Evolutionary conservation across 1,140 invertebrate species (phyloP).

Genomic region (Limonius californicus): DNA sequence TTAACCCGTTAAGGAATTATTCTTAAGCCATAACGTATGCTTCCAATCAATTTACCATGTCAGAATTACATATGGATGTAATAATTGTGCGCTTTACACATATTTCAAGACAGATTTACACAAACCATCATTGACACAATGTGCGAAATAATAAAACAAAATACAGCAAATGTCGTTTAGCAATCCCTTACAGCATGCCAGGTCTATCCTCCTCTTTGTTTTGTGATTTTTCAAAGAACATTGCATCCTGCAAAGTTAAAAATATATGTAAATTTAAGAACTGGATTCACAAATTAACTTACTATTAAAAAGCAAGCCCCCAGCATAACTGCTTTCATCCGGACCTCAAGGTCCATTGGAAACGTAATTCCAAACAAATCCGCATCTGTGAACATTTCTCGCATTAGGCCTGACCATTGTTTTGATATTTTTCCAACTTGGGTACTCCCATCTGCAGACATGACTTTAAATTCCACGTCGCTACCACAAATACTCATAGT

Average conservation of each 20-base stretch:
- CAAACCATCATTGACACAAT: no score
- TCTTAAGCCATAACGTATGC: no score
- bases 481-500: slow-evolving; percentile 75
- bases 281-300: slow-evolving; percentile 32
- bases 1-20: no score
- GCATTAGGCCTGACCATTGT: slow-evolving; percentile 55
- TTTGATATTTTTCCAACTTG: slow-evolving; percentile 58
- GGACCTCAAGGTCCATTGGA: slow-evolving; percentile 58
- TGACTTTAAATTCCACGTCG: slow-evolving; percentile 70
- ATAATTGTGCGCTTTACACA: no score
- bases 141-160: no score
- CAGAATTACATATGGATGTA: no score
- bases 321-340: slow-evolving; percentile 57
- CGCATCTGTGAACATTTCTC: slow-evolving; percentile 59
- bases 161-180: no score
- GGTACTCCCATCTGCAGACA: slow-evolving; percentile 49
- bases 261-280: no score
- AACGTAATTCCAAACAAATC: slow-evolving; percentile 61
- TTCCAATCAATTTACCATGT: no score
- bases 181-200: not conserved
- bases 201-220: slow-evolving; percentile 3
- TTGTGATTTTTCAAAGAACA: slow-evolving; percentile 40
- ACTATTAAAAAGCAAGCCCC: slow-evolving; percentile 50
- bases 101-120: no score
- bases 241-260: slow-evolving; percentile 38